Evolutionary conservation across 2,888 invertebrate species (phyloP).

Genomic region (Aphodius sticticus): DNA sequence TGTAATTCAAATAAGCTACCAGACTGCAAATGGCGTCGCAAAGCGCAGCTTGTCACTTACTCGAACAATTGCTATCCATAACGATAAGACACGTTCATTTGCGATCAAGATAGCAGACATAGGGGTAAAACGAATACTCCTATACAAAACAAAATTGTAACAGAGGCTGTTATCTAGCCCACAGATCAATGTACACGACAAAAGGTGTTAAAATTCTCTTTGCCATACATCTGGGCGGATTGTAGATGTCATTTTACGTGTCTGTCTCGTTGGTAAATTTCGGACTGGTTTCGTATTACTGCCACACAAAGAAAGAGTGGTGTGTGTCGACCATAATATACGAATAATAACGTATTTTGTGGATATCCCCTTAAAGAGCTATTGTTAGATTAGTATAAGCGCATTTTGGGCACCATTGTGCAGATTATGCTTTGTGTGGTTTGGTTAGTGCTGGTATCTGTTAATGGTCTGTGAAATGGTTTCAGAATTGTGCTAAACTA

Average conservation of each 20-base stretch:
- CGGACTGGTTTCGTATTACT: neutral
- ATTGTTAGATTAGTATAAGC: conserved; percentile 4
- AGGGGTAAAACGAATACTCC: neutral
- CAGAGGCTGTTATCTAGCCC: neutral
- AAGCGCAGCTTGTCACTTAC: neutral
- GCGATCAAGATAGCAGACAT: neutral
- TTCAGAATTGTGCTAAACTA: neutral
- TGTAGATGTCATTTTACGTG: neutral
- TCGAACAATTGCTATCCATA: neutral
- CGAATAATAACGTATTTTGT: neutral
- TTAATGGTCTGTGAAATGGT: neutral
- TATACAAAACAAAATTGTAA: neutral
- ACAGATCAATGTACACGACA: neutral
- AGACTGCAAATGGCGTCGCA: neutral
- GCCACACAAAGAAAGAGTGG: neutral
- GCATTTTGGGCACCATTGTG: conserved; percentile 4
- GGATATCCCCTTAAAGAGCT: neutral
- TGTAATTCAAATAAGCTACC: neutral
- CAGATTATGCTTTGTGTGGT: neutral
- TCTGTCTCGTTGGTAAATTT: neutral
- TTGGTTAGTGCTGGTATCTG: neutral
- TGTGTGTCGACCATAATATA: neutral
- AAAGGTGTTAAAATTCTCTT: neutral
- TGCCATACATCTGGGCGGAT: neutral
- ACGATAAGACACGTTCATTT: neutral